These are phyloP conservation scores for Zalophus californianus DNA, from an alignment of 2,797 vertebrate genomes.

Conservation along the genomic window DNA sequence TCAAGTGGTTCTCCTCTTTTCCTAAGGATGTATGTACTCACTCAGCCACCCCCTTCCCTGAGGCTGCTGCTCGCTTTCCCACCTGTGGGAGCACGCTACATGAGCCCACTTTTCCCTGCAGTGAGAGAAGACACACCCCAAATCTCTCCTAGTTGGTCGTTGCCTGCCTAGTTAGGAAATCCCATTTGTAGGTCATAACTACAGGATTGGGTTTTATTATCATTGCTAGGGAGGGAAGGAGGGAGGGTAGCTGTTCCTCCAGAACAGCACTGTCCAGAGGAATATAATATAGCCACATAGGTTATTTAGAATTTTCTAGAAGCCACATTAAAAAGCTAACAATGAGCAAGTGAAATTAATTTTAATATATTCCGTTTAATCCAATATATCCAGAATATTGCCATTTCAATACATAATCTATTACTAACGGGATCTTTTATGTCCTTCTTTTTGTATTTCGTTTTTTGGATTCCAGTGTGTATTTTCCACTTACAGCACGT, in stretches of 20 bases:
- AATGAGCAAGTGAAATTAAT: background rate
- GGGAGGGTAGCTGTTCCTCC: background rate
- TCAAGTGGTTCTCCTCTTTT: background rate
- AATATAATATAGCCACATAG: background rate
- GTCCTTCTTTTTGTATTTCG: background rate
- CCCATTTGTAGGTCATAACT: background rate
- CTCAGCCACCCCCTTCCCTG: background rate
- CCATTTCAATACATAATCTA: background rate
- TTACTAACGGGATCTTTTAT: background rate
- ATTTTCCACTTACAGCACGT: background rate
- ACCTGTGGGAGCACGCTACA: background rate
- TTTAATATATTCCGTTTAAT: slow-evolving; percentile 46
- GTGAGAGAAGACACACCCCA: background rate
- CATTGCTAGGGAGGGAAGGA: background rate
- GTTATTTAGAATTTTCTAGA: background rate
- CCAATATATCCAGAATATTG: background rate
- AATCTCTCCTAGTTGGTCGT: background rate
- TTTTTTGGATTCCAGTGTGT: background rate
- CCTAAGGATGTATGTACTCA: too few relatives aligned
- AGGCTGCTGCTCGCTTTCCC: background rate
- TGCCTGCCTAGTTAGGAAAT: background rate
- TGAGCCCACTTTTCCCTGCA: background rate
- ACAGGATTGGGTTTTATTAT: background rate
- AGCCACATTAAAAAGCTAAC: slow-evolving; percentile 17
- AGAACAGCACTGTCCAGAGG: background rate